phyloP scores from a whole-genome alignment of 2,797 vertebrate genomes.

The Acropternis orthonyx region DNA sequence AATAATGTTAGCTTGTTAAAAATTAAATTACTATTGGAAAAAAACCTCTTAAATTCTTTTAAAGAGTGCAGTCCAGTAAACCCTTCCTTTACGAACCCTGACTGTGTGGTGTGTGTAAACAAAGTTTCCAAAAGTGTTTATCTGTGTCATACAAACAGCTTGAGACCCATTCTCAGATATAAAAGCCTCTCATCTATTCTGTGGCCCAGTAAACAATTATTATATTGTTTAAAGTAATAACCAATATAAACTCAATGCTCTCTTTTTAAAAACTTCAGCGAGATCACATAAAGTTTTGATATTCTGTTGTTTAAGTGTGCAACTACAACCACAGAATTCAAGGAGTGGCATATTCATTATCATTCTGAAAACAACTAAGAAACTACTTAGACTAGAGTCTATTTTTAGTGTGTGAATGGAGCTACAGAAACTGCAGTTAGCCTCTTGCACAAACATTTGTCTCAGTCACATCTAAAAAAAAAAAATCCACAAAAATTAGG shows the following conservation, averaged over 20 bases:
- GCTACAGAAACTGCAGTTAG: background rate
- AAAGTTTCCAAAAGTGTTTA: background rate
- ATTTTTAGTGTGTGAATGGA: background rate
- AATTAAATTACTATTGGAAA: background rate
- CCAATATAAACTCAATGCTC: background rate
- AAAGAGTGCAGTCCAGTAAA: background rate
- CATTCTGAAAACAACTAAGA: background rate
- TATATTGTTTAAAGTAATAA: background rate
- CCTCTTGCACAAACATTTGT: background rate
- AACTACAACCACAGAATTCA: background rate
- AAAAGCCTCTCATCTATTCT: background rate
- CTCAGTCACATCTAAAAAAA: background rate
- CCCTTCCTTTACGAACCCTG: background rate
- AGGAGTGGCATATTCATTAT: background rate
- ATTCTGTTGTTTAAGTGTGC: background rate
- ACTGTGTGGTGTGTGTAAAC: background rate
- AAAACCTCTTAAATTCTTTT: background rate
- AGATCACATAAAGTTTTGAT: background rate
- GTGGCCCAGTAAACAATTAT: background rate
- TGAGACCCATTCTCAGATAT: background rate
- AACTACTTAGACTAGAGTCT: background rate
- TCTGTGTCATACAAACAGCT: background rate
- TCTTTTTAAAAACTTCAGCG: background rate
- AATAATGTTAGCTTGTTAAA: background rate
- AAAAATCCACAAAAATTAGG: accelerated